These are phyloP conservation scores for Corbicula japonica DNA, from an alignment of 2,888 invertebrate species.

Conservation along the genomic window DNA sequence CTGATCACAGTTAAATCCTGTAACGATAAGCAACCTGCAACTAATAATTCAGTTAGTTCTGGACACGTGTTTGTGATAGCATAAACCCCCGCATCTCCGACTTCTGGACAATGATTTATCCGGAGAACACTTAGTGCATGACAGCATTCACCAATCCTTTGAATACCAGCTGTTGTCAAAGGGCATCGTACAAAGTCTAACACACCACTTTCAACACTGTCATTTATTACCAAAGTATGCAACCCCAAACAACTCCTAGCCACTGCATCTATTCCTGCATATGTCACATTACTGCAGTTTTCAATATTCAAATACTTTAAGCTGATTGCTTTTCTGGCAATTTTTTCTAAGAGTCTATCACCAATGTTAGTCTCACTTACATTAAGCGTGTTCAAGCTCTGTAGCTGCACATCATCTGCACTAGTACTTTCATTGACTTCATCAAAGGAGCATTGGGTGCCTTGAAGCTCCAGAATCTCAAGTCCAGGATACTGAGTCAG, in stretches of 20 bases:
- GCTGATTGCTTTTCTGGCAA: slow-evolving; percentile 22
- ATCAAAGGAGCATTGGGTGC: background rate
- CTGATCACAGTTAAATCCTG: slow-evolving; percentile 65
- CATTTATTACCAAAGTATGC: slow-evolving; percentile 54
- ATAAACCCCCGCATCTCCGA: slow-evolving; percentile 65
- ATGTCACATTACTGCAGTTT: slow-evolving; percentile 55
- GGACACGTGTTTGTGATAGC: slow-evolving; percentile 61
- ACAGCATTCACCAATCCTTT: slow-evolving; percentile 51
- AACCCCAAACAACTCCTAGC: slow-evolving; percentile 57
- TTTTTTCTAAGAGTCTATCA: slow-evolving; percentile 26
- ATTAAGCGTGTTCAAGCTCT: slow-evolving; percentile 8
- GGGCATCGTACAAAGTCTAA: slow-evolving; percentile 31
- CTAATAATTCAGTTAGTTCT: slow-evolving; percentile 53
- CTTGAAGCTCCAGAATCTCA: slow-evolving; percentile 7
- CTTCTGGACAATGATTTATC: slow-evolving; percentile 63
- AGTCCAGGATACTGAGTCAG: slow-evolving; percentile 15
- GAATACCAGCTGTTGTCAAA: slow-evolving; percentile 42
- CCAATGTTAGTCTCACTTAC: slow-evolving; percentile 30
- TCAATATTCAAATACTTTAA: slow-evolving; percentile 25
- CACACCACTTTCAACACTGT: slow-evolving; percentile 26
- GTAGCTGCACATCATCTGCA: slow-evolving; percentile 7
- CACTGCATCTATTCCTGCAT: slow-evolving; percentile 58
- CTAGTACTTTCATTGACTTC: background rate
- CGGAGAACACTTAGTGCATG: slow-evolving; percentile 49
- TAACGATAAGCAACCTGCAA: slow-evolving; percentile 68